Percentiles rank a stretch among this genome's conserved stretches.
phyloP scores from a whole-genome alignment of 2,113 vertebrate species.

The Dryoscopus gambensis region DNA sequence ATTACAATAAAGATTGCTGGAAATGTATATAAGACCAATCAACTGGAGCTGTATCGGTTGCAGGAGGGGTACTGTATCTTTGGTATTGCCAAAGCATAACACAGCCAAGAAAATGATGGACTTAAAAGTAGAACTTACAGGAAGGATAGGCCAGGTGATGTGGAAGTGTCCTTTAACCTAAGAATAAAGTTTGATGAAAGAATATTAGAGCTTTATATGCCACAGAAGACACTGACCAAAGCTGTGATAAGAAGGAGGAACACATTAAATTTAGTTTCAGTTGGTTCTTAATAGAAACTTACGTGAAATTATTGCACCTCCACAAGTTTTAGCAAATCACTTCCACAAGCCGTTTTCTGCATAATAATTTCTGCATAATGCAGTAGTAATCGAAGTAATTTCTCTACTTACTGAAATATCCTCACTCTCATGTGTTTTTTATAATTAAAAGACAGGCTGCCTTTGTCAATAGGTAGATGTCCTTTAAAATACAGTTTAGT shows the following conservation, averaged over 20 bases:
- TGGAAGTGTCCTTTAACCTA: not conserved
- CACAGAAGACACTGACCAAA: not conserved
- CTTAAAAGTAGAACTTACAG: not conserved
- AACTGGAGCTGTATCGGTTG: not conserved
- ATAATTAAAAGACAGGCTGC: not conserved
- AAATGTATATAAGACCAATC: not conserved
- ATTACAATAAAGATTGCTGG: not conserved
- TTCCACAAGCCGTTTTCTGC: accelerated
- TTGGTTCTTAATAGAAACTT: not conserved
- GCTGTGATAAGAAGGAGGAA: not conserved
- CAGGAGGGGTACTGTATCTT: not conserved
- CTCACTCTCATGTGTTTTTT: not conserved
- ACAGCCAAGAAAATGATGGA: not conserved
- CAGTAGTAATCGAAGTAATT: not conserved
- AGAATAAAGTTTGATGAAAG: not conserved
- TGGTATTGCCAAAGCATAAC: not conserved
- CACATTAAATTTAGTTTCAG: not conserved
- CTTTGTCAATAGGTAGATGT: not conserved
- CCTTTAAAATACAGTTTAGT: not conserved
- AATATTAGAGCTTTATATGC: not conserved
- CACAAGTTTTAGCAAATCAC: not conserved
- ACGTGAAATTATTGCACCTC: accelerated
- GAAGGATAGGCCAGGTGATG: not conserved
- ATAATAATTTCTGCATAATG: not conserved
- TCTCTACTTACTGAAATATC: not conserved